These are phyloP conservation scores for Sarcophaga peregrina DNA, from an alignment of 1,140 invertebrate genomes.

Conservation along the genomic window DNA sequence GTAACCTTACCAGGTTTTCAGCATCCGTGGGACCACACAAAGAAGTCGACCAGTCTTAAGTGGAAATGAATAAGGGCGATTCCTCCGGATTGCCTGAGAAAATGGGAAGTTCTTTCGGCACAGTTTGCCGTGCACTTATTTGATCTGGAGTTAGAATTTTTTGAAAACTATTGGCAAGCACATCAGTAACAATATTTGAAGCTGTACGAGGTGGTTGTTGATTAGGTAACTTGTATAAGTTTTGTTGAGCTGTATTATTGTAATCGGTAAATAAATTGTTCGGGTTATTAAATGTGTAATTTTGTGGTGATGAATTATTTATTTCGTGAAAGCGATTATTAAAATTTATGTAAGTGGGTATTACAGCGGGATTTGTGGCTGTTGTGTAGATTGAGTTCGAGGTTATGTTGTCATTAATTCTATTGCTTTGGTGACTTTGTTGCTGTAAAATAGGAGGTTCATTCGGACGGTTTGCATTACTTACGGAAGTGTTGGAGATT, in stretches of 20 bases:
- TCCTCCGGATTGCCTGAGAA: slow-evolving; percentile 27
- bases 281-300: too few species aligned
- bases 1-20: slow-evolving; percentile 16
- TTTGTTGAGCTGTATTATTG: too few species aligned
- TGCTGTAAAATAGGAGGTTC: not conserved
- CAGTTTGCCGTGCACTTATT: too few species aligned
- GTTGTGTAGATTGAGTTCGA: not conserved
- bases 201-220: too few species aligned
- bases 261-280: too few species aligned
- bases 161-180: too few species aligned
- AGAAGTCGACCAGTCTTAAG: slow-evolving; percentile 17
- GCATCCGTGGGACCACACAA: slow-evolving; percentile 13
- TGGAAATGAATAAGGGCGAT: slow-evolving; percentile 31
- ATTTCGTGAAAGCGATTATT: not conserved
- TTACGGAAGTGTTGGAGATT: not conserved
- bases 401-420: too few species aligned
- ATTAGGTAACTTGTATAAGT: too few species aligned
- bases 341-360: not conserved
- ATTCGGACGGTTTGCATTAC: not conserved
- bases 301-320: not conserved
- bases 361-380: not conserved
- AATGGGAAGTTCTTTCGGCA: slow-evolving; percentile 31
- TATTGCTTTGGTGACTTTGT: too few species aligned
- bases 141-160: too few species aligned
- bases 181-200: too few species aligned